These are phyloP conservation scores for Raja brachyura DNA, from an alignment of 2,113 vertebrate genomes.

Conservation along the genomic window DNA sequence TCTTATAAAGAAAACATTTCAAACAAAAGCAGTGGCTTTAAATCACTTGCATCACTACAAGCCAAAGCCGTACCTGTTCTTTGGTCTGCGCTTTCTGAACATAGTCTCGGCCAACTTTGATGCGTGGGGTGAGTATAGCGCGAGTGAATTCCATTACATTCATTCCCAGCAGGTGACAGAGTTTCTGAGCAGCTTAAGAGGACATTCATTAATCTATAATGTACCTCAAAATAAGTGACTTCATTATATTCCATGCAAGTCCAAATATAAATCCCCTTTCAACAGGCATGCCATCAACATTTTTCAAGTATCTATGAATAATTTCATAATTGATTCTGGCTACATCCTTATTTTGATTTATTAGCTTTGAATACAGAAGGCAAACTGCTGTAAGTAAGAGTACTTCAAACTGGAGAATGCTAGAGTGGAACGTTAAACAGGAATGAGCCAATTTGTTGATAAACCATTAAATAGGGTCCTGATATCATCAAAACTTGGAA, in stretches of 20 bases:
- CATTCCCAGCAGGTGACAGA: slow-evolving; percentile 92
- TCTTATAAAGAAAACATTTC: not conserved
- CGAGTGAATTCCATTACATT: slow-evolving; percentile 97
- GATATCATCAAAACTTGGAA: not conserved
- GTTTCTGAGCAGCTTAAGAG: slow-evolving; percentile 83
- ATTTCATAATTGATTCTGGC: not conserved
- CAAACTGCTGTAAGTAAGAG: not conserved
- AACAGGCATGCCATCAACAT: not conserved
- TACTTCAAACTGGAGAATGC: not conserved
- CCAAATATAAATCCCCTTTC: not conserved
- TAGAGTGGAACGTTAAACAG: not conserved
- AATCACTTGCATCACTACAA: not conserved
- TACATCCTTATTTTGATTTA: not conserved
- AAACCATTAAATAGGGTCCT: not conserved
- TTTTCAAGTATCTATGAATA: not conserved
- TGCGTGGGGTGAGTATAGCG: slow-evolving; percentile 89
- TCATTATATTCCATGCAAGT: not conserved
- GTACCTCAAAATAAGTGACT: not conserved
- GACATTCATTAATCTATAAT: not conserved
- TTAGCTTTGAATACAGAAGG: not conserved
- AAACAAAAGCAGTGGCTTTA: not conserved
- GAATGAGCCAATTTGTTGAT: not conserved
- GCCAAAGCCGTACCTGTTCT: slow-evolving; percentile 73
- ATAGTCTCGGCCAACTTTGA: slow-evolving; percentile 96
- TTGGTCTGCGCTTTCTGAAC: slow-evolving; percentile 99